Evolutionary conservation across 2,113 vertebrate species (phyloP).

Genomic region (Fukomys damarensis): DNA sequence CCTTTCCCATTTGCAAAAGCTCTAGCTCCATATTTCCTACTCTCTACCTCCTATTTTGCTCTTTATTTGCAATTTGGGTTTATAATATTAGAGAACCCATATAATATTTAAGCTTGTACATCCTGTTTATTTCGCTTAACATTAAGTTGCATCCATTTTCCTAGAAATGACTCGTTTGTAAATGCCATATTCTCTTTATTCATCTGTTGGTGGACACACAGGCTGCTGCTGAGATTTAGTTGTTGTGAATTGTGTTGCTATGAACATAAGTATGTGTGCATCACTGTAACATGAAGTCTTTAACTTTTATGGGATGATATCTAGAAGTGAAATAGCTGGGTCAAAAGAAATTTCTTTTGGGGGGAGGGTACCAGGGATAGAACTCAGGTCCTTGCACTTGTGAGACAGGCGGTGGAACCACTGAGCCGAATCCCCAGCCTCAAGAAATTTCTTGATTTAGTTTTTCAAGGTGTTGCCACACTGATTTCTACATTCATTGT

Average conservation of each 20-base stretch:
- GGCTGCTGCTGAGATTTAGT: background rate
- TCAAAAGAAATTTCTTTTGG: background rate
- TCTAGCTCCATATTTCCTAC: background rate
- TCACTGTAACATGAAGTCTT: background rate
- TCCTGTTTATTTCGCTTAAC: background rate
- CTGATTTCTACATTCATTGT: background rate
- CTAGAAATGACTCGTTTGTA: background rate
- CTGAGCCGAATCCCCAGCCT: too few species aligned
- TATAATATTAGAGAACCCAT: background rate
- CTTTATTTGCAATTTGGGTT: background rate
- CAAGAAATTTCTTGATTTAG: background rate
- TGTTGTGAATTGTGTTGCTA: background rate
- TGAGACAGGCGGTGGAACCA: too few species aligned
- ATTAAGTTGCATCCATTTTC: background rate
- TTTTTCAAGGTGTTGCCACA: background rate
- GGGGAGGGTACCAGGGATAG: too few species aligned
- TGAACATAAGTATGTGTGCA: background rate
- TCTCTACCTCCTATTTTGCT: background rate
- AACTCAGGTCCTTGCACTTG: too few species aligned
- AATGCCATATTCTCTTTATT: background rate
- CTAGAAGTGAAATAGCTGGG: background rate
- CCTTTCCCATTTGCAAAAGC: background rate
- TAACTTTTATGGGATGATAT: background rate
- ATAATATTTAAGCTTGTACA: background rate
- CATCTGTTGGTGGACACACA: background rate